phyloP scores from a whole-genome alignment of 2,797 vertebrate genomes.

The Sebastes diaconus region DNA sequence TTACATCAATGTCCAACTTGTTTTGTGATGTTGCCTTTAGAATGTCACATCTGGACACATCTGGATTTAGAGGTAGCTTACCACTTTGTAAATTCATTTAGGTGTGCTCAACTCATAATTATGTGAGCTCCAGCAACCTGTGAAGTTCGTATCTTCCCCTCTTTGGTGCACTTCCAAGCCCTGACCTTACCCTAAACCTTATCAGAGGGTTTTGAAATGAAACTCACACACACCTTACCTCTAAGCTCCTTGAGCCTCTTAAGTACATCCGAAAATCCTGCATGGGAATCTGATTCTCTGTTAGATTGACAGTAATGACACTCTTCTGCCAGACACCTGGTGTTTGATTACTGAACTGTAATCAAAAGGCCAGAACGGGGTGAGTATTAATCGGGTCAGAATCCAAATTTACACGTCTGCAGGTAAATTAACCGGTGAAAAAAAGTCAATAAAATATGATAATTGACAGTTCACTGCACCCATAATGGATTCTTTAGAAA shows the following conservation, averaged over 20 bases:
- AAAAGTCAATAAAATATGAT: slow-evolving; percentile 43
- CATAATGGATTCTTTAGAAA: slow-evolving; percentile 57
- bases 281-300: background rate
- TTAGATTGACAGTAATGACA: background rate
- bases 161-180: slow-evolving; percentile 2
- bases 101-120: background rate
- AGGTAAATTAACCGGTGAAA: background rate
- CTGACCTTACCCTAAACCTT: background rate
- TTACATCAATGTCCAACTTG: background rate
- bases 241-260: background rate
- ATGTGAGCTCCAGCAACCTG: background rate
- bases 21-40: background rate
- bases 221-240: background rate
- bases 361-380: background rate
- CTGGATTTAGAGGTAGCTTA: background rate
- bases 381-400: background rate
- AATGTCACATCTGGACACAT: background rate
- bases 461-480: slow-evolving; percentile 37
- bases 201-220: slow-evolving; percentile 8
- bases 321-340: background rate
- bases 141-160: slow-evolving; percentile 18
- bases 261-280: background rate
- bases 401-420: background rate
- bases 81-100: background rate
- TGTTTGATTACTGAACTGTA: slow-evolving; percentile 19